These are phyloP conservation scores for Metallyticus violacea DNA, from an alignment of 2,888 invertebrate species.

Conservation along the genomic window DNA sequence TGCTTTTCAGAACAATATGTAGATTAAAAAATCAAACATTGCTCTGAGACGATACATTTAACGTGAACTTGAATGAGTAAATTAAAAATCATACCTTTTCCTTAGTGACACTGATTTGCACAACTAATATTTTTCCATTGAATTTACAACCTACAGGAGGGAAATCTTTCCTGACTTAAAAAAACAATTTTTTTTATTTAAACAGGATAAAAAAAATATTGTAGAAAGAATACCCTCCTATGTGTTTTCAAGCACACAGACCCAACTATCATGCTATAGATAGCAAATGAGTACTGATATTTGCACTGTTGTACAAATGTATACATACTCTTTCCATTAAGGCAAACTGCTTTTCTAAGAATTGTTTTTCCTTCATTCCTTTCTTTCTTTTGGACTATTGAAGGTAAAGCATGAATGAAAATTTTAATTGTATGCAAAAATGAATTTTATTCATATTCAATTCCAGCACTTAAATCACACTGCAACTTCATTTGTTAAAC, in stretches of 20 bases:
- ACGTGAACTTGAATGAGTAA: constrained; percentile 23
- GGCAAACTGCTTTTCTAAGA: background rate
- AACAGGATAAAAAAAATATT: background rate
- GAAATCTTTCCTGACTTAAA: constrained; percentile 5
- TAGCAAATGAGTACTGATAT: background rate
- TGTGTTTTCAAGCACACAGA: background rate
- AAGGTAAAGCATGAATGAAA: background rate
- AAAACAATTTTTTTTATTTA: background rate
- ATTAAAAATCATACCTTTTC: constrained; percentile 13
- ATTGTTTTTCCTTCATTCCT: too few species aligned
- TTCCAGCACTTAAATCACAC: background rate
- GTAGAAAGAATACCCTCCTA: constrained; percentile 10
- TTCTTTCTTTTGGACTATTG: background rate
- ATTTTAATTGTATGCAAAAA: background rate
- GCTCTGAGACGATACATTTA: constrained; percentile 23
- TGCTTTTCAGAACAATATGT: constrained; percentile 33
- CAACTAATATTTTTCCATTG: constrained; percentile 12
- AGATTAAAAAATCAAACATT: constrained; percentile 25
- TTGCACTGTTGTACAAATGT: background rate
- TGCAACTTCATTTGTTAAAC: background rate
- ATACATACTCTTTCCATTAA: background rate
- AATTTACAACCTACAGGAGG: constrained; percentile 19
- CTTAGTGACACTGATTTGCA: background rate
- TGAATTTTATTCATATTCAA: background rate
- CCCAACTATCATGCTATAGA: constrained; percentile 4